Evolutionary conservation across 2,888 invertebrate species (phyloP).

Genomic region (Tenthredo notha): DNA sequence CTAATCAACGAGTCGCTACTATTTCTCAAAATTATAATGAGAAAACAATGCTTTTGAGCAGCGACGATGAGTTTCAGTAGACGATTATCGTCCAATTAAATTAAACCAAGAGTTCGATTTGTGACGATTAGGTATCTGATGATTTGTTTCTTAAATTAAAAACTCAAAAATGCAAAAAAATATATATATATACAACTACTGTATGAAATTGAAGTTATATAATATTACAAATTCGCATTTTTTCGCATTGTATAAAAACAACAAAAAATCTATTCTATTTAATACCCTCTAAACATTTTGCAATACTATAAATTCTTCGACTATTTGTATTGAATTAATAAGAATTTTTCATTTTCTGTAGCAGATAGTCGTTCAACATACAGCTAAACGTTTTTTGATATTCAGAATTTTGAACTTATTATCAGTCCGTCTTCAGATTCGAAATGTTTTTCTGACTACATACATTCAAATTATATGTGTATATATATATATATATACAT

Average conservation of each 20-base stretch:
- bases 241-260: constrained; percentile 9
- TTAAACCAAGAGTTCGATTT: not conserved
- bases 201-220: constrained; percentile 1
- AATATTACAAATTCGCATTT: constrained; percentile 16
- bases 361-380: not conserved
- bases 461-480: not conserved
- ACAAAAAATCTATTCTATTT: not conserved
- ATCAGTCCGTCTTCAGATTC: not conserved
- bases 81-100: constrained; percentile 45
- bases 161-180: not conserved
- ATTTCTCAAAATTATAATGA: constrained; percentile 95
- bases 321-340: not conserved
- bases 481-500: not conserved
- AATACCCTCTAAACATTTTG: not conserved
- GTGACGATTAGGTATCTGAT: constrained; percentile 10
- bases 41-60: constrained; percentile 96
- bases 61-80: constrained; percentile 96
- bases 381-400: not conserved
- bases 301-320: not conserved
- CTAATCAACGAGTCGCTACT: constrained; percentile 88
- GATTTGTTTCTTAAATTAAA: not conserved
- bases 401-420: not conserved
- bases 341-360: not conserved
- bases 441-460: not conserved
- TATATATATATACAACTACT: too few relatives aligned